Percentiles rank a stretch among this genome's conserved stretches.
phyloP scores from a whole-genome alignment of 2,113 vertebrate genomes.

The Sylvicapra grimmia region DNA sequence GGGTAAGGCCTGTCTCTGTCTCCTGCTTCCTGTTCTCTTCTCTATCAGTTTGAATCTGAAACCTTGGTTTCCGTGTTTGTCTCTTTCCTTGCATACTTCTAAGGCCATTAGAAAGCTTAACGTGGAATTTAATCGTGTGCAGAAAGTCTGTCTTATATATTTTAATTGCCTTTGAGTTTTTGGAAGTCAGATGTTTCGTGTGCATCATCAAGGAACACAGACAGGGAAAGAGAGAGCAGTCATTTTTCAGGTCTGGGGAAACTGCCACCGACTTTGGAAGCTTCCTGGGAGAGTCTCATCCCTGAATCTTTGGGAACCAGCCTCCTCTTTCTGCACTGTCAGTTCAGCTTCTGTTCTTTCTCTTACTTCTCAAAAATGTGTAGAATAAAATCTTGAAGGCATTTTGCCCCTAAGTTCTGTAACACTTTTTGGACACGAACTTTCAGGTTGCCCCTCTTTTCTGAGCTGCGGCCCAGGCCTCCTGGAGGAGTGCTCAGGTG shows the following conservation, averaged over 20 bases:
- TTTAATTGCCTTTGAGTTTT: neutral
- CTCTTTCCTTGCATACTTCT: neutral
- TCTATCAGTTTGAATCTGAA: neutral
- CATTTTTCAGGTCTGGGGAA: neutral
- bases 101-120: no score
- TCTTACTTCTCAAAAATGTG: neutral
- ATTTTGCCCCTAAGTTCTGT: neutral
- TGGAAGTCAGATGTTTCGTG: neutral
- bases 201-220: neutral
- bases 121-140: no score
- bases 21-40: neutral
- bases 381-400: neutral
- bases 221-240: neutral
- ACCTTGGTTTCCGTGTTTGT: rapidly evolving
- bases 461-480: neutral
- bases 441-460: neutral
- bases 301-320: no score
- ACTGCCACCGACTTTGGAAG: rapidly evolving
- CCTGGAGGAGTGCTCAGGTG: neutral
- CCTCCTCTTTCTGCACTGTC: neutral
- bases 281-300: no score
- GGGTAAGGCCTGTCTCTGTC: rapidly evolving
- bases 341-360: rapidly evolving
- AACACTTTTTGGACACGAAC: neutral
- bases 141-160: neutral